Evolutionary conservation across 1,140 invertebrate genomes (phyloP).

Genomic region (Drosophila carrolli): DNA sequence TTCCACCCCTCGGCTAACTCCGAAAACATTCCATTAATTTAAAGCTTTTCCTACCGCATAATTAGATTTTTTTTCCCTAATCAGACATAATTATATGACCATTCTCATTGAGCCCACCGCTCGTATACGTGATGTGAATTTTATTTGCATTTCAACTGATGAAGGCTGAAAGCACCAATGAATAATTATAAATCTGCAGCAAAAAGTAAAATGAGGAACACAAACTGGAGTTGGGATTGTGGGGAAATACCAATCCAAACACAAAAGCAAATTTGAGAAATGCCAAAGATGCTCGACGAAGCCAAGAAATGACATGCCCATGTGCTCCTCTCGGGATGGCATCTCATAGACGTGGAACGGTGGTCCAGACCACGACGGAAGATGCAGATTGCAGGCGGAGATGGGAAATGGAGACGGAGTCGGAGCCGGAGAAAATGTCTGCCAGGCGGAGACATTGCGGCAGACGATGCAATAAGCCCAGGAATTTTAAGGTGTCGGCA

Average conservation of each 20-base stretch:
- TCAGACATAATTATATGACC: constrained; percentile 5
- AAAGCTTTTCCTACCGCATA: constrained; percentile 16
- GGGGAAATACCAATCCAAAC: constrained; percentile 45
- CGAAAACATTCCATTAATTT: constrained; percentile 31
- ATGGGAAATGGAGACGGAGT: constrained; percentile 23
- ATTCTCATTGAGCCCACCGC: constrained; percentile 24
- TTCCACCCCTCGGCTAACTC: no score
- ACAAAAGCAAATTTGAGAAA: constrained; percentile 64
- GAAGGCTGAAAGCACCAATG: constrained; percentile 34
- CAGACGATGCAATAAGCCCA: constrained; percentile 75
- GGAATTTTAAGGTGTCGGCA: background rate
- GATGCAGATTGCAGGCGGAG: constrained; percentile 20
- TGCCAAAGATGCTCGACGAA: constrained; percentile 74
- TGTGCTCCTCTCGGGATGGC: constrained; percentile 51
- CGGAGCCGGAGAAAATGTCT: constrained; percentile 42
- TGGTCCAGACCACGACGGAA: constrained; percentile 32
- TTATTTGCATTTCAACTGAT: constrained; percentile 4
- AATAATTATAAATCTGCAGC: constrained; percentile 60
- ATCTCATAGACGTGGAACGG: constrained; percentile 32
- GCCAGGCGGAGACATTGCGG: constrained; percentile 72
- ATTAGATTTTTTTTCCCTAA: constrained; percentile 8
- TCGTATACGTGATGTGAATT: constrained; percentile 62
- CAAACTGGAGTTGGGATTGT: constrained; percentile 40
- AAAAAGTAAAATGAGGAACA: constrained; percentile 79
- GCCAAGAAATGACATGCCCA: constrained; percentile 78